These are phyloP conservation scores for Micromys minutus DNA, from an alignment of 2,113 vertebrate species.

Conservation along the genomic window DNA sequence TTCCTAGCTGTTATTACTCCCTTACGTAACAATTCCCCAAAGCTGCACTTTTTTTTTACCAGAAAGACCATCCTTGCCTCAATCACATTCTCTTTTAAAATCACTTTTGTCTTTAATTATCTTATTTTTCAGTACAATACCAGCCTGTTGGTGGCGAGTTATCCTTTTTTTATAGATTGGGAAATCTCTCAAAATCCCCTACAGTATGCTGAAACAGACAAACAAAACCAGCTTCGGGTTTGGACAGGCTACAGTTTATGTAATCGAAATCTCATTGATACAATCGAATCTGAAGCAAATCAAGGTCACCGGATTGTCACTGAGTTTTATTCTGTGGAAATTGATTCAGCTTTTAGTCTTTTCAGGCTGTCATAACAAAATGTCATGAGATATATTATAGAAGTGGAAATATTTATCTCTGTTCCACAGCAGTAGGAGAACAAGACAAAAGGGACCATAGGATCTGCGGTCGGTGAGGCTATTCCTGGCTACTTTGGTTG, in stretches of 20 bases:
- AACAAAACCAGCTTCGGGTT: neutral
- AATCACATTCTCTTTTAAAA: neutral
- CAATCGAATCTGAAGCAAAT: slow-evolving; percentile 3
- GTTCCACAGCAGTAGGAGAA: neutral
- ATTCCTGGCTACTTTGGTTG: neutral
- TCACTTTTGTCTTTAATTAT: slow-evolving; percentile 17
- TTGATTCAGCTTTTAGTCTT: neutral
- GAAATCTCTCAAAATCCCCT: neutral
- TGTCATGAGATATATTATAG: neutral
- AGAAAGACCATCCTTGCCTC: neutral
- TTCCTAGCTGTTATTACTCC: neutral
- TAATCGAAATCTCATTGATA: neutral
- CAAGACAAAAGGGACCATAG: neutral
- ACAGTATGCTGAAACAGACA: slow-evolving; percentile 10
- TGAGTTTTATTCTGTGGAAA: slow-evolving; percentile 32
- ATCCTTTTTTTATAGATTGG: neutral
- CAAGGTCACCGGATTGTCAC: neutral
- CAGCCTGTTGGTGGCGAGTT: neutral
- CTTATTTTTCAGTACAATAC: neutral
- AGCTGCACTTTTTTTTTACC: slow-evolving; percentile 11
- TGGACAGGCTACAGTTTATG: neutral
- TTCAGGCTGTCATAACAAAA: neutral
- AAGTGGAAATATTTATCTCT: neutral
- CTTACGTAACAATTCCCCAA: neutral
- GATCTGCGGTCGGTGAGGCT: no score